Evolutionary conservation across 2,888 invertebrate genomes (phyloP).

Genomic region (Amphipyra tragopoginis): DNA sequence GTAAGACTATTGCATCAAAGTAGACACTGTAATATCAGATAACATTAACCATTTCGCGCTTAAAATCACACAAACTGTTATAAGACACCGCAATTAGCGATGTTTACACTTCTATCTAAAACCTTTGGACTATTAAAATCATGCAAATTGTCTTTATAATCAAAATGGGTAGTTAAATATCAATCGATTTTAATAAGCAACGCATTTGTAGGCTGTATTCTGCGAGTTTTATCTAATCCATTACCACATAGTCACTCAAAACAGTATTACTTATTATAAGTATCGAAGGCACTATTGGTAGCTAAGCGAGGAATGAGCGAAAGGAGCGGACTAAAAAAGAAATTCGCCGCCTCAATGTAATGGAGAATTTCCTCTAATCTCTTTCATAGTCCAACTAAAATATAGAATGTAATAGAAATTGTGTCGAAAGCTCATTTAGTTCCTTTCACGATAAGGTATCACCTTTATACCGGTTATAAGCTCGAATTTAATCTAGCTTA

Average conservation of each 20-base stretch:
- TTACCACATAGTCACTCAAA: conserved; percentile 52
- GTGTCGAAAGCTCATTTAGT: conserved; percentile 43
- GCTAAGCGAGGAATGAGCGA: conserved; percentile 20
- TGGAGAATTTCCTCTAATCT: not conserved
- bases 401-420: conserved; percentile 1
- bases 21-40: conserved; percentile 46
- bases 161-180: conserved; percentile 59
- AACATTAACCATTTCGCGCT: conserved; percentile 35
- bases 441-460: conserved; percentile 38
- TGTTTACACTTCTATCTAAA: conserved; percentile 69
- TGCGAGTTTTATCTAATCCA: conserved; percentile 61
- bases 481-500: conserved; percentile 51
- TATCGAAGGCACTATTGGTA: conserved; percentile 8
- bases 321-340: not conserved
- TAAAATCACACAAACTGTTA: conserved; percentile 42
- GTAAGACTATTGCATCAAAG: conserved; percentile 45
- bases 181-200: conserved; percentile 70
- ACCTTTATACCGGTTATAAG: conserved; percentile 42
- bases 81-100: conserved; percentile 64
- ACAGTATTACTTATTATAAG: conserved; percentile 34
- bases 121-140: conserved; percentile 68
- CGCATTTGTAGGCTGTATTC: conserved; percentile 64
- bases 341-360: not conserved
- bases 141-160: conserved; percentile 65
- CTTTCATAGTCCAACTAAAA: not conserved